These are phyloP conservation scores for Drosophila saltans DNA, from an alignment of 1,140 invertebrate species.

Conservation along the genomic window DNA sequence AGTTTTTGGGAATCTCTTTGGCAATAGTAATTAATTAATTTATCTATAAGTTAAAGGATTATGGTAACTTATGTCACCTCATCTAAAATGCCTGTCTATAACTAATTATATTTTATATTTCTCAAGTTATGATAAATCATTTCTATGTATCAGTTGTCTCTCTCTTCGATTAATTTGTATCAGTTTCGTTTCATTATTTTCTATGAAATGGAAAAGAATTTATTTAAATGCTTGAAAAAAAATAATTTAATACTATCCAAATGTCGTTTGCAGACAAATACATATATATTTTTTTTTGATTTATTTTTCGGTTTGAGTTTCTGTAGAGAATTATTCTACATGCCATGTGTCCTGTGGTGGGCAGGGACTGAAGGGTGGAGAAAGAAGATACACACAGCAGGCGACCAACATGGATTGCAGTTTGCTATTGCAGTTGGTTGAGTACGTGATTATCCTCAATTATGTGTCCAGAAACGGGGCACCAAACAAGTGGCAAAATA, in stretches of 20 bases:
- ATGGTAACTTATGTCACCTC: too few relatives aligned
- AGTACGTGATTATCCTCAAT: not conserved
- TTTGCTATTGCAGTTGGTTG: not conserved
- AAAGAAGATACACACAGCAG: not conserved
- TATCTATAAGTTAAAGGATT: too few relatives aligned
- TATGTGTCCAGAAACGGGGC: not conserved
- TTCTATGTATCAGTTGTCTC: too few relatives aligned
- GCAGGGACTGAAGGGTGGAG: not conserved
- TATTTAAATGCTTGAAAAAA: not conserved
- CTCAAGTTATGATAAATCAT: too few relatives aligned
- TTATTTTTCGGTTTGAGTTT: not conserved
- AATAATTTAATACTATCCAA: not conserved
- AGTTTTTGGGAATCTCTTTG: too few relatives aligned
- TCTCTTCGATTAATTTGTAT: too few relatives aligned
- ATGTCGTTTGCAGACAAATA: not conserved
- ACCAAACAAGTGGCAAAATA: slow-evolving; percentile 41
- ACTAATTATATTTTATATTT: too few relatives aligned
- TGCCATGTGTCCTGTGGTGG: not conserved
- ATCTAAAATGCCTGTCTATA: too few relatives aligned
- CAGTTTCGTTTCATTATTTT: too few relatives aligned
- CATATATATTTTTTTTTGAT: too few relatives aligned
- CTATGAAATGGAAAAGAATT: not conserved
- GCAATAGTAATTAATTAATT: too few relatives aligned
- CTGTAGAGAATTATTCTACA: not conserved
- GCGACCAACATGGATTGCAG: not conserved